Evolutionary conservation across 1,140 invertebrate species (phyloP).

Genomic region (Heliconius himera): DNA sequence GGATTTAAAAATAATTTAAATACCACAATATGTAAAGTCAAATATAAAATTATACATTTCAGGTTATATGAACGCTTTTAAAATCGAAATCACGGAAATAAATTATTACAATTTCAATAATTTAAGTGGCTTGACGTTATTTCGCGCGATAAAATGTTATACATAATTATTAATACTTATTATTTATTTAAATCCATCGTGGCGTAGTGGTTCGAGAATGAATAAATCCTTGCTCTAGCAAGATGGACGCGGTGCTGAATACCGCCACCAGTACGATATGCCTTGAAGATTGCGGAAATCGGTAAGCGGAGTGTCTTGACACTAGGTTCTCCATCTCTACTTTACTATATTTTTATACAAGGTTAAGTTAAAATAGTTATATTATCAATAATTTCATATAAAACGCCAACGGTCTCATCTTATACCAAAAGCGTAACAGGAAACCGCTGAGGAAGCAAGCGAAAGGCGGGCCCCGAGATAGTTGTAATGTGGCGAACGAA

Average conservation of each 20-base stretch:
- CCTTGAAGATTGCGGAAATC: too few species aligned
- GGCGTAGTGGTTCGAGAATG: too few species aligned
- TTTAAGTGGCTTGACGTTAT: background rate
- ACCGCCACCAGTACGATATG: too few species aligned
- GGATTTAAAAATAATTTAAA: background rate
- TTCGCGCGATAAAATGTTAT: background rate
- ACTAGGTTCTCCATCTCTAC: too few species aligned
- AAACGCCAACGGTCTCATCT: background rate
- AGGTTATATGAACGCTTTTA: background rate
- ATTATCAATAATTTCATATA: background rate
- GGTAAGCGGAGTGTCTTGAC: too few species aligned
- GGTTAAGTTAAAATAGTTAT: background rate
- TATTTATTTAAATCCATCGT: background rate
- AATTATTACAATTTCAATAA: background rate
- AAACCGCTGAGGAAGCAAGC: conserved; percentile 37
- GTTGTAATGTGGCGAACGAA: conserved; percentile 32
- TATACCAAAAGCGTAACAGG: conserved; percentile 19
- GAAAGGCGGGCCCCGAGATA: conserved; percentile 31
- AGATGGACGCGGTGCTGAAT: too few species aligned
- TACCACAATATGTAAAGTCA: background rate
- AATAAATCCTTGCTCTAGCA: too few species aligned
- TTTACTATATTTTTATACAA: too few species aligned
- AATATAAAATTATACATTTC: conserved; percentile 12
- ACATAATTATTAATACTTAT: background rate
- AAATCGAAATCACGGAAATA: conserved; percentile 4